Percentiles rank a stretch among this genome's conserved stretches.
These are phyloP conservation scores for Sorex araneus DNA, from an alignment of 2,113 vertebrate species.

Conservation along the genomic window DNA sequence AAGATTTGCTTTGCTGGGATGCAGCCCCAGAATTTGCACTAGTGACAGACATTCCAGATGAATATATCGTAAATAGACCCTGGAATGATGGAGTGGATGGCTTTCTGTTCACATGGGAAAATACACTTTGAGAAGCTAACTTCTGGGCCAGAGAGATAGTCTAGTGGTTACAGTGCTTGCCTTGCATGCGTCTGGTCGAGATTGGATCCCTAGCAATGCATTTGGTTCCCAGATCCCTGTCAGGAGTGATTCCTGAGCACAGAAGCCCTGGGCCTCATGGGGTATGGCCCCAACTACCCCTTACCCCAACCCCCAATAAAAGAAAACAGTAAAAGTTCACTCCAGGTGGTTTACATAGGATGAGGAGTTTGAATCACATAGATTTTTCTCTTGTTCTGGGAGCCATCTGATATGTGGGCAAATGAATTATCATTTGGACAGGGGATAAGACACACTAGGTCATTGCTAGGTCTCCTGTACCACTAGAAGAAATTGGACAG, in stretches of 20 bases:
- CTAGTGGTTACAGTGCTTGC: too few relatives aligned
- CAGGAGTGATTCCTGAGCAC: too few relatives aligned
- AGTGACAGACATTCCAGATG: not conserved
- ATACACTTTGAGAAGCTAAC: not conserved
- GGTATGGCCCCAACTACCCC: too few relatives aligned
- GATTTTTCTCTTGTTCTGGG: not conserved
- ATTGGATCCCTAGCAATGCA: too few relatives aligned
- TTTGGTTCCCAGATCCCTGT: too few relatives aligned
- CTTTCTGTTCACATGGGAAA: not conserved
- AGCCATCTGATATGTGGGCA: not conserved
- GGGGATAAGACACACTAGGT: not conserved
- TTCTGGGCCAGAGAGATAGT: too few relatives aligned
- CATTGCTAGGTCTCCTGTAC: rapidly evolving
- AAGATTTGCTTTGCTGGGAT: not conserved
- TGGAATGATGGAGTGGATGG: not conserved
- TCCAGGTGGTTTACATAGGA: not conserved
- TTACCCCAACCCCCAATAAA: too few relatives aligned
- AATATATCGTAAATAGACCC: not conserved
- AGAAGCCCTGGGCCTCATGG: too few relatives aligned
- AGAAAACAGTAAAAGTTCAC: too few relatives aligned
- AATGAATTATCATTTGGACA: not conserved
- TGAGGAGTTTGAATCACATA: not conserved
- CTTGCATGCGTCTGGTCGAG: too few relatives aligned
- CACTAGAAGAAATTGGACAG: not conserved
- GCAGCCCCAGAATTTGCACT: not conserved